Percentiles rank a stretch among this genome's conserved stretches.
These are phyloP conservation scores for Chiroxiphia lanceolata DNA, from an alignment of 2,797 vertebrate genomes.

Conservation along the genomic window DNA sequence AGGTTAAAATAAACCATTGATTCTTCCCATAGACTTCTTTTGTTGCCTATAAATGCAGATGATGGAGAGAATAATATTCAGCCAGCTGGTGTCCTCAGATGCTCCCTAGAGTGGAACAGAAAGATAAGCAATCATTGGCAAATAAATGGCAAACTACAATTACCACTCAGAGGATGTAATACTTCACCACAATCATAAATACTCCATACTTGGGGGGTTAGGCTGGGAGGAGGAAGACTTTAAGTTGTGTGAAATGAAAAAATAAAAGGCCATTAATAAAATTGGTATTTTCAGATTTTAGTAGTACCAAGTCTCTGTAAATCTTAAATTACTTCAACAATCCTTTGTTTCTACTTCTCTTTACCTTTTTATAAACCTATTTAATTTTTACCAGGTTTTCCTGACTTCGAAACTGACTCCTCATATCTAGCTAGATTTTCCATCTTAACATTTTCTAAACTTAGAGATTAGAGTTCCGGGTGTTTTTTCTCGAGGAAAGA, in stretches of 20 bases:
- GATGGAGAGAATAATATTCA: background rate
- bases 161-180: background rate
- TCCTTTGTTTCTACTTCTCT: background rate
- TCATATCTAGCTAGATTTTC: background rate
- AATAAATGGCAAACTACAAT: background rate
- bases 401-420: background rate
- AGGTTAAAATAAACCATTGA: background rate
- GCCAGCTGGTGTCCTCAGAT: slow-evolving; percentile 45
- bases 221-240: background rate
- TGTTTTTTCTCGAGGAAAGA: background rate
- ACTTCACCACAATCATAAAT: background rate
- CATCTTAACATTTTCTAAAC: background rate
- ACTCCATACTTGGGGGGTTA: background rate
- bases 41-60: slow-evolving; percentile 2
- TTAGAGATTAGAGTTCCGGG: background rate
- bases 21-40: background rate
- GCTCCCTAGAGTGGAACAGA: background rate
- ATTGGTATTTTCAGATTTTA: background rate
- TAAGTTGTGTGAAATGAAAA: background rate
- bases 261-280: background rate
- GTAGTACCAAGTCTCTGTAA: background rate
- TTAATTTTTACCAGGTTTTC: background rate
- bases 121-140: background rate
- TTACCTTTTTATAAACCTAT: background rate
- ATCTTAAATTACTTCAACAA: background rate